A percentile compares a stretch with the other conserved stretches of the same genome.
phyloP scores from a whole-genome alignment of 2,888 invertebrate genomes.

The Allacma fusca region DNA sequence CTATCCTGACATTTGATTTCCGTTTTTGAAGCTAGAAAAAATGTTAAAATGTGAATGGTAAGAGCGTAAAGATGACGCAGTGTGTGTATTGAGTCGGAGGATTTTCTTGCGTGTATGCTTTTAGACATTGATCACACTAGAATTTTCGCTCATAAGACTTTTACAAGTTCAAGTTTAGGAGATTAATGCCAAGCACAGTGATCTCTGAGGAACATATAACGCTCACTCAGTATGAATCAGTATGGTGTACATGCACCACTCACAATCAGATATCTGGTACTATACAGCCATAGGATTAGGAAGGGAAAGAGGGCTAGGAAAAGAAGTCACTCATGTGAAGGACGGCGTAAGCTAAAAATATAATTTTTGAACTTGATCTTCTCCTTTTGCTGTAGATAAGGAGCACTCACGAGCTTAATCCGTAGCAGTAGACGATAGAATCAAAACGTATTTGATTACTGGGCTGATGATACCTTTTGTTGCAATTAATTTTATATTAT shows the following conservation, averaged over 20 bases:
- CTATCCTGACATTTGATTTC: background rate
- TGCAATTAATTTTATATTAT: constrained; percentile 8
- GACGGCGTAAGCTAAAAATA: constrained; percentile 40
- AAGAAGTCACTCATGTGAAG: constrained; percentile 42
- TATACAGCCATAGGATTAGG: constrained; percentile 1
- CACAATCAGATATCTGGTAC: too few species aligned
- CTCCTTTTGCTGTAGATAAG: constrained; percentile 2
- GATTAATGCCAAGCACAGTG: constrained; percentile 20
- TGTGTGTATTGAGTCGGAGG: background rate
- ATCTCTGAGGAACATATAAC: too few species aligned
- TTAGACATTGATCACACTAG: background rate
- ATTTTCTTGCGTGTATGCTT: too few species aligned
- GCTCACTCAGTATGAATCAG: too few species aligned
- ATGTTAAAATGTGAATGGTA: background rate
- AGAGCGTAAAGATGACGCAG: background rate
- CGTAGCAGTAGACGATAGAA: background rate
- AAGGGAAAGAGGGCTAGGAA: constrained; percentile 13
- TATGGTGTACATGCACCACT: too few species aligned
- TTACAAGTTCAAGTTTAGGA: constrained; percentile 46
- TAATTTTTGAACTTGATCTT: constrained; percentile 38
- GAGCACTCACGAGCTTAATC: background rate
- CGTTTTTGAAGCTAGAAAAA: background rate
- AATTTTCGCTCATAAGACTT: constrained; percentile 3
- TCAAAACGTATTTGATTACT: background rate
- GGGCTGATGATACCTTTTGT: background rate